phyloP scores from a whole-genome alignment of 2,113 vertebrate genomes.

The Lasiurus borealis region DNA sequence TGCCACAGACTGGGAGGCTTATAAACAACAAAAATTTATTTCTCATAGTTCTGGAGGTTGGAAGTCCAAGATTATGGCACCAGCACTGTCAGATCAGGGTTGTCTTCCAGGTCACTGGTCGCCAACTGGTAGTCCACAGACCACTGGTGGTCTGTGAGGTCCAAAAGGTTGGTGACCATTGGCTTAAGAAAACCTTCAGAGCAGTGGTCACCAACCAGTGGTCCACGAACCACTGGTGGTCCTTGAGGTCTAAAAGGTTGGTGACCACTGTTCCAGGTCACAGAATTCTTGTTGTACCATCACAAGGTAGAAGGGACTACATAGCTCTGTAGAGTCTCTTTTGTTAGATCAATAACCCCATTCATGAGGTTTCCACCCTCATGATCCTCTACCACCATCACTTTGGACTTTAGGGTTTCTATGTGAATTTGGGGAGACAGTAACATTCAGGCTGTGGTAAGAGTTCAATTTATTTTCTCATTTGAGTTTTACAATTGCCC shows the following conservation, averaged over 20 bases:
- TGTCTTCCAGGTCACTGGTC: background rate
- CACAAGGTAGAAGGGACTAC: background rate
- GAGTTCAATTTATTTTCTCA: conserved; percentile 11
- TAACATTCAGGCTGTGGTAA: background rate
- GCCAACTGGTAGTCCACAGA: too few species aligned
- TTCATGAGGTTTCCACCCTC: background rate
- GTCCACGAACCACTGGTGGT: too few species aligned
- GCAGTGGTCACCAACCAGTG: too few species aligned
- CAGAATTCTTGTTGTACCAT: background rate
- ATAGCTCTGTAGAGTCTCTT: background rate
- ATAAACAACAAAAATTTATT: background rate
- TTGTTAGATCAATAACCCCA: background rate
- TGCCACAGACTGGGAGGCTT: background rate
- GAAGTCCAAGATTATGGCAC: background rate
- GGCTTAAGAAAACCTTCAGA: too few species aligned
- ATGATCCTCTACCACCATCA: background rate
- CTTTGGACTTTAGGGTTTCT: background rate
- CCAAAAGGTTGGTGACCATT: too few species aligned
- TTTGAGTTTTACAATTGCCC: background rate
- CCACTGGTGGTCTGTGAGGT: too few species aligned
- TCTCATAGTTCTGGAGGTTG: background rate
- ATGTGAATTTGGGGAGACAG: background rate
- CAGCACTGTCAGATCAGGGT: background rate
- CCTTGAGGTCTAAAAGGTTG: too few species aligned
- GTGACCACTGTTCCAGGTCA: background rate